These are phyloP conservation scores for Tyrophagus putrescentiae DNA, from an alignment of 1,140 invertebrate genomes.

Conservation along the genomic window DNA sequence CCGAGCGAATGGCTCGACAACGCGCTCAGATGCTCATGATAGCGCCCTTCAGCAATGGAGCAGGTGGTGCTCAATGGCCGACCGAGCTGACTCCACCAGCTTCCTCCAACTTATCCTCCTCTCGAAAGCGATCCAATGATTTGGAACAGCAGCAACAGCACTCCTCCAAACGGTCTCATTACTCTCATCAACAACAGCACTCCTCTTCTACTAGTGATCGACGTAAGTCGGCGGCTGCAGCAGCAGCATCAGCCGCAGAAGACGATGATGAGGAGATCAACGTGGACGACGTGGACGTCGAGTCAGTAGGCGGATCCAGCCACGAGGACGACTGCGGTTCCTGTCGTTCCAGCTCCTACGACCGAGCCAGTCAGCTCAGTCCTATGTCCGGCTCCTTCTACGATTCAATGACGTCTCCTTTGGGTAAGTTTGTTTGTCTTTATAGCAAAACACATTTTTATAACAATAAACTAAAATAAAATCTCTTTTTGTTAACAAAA, in stretches of 20 bases:
- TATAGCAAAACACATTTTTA: too few species aligned
- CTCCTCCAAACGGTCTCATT: neutral
- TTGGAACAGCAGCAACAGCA: neutral
- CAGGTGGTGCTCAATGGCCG: neutral
- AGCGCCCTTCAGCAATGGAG: neutral
- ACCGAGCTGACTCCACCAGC: too few species aligned
- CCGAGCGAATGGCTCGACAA: neutral
- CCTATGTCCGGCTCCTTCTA: neutral
- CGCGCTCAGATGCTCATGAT: neutral
- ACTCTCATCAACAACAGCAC: neutral
- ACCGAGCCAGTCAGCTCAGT: slow-evolving; percentile 1
- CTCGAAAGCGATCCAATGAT: neutral
- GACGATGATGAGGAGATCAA: slow-evolving; percentile 9
- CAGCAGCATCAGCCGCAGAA: too few species aligned
- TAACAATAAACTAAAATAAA: neutral
- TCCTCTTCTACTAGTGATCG: neutral
- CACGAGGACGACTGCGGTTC: slow-evolving; percentile 11
- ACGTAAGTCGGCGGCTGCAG: neutral
- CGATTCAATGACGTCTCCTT: slow-evolving; percentile 4
- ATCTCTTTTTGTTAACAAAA: neutral
- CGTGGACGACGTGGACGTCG: slow-evolving; percentile 10
- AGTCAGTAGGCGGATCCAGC: neutral
- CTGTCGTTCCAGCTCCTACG: neutral
- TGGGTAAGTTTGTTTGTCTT: neutral
- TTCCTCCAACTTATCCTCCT: too few species aligned